Evolutionary conservation across 2,888 invertebrate species (phyloP), one percentile per base, ranked within the genome.

Genomic region (Agrotis segetum): DNA sequence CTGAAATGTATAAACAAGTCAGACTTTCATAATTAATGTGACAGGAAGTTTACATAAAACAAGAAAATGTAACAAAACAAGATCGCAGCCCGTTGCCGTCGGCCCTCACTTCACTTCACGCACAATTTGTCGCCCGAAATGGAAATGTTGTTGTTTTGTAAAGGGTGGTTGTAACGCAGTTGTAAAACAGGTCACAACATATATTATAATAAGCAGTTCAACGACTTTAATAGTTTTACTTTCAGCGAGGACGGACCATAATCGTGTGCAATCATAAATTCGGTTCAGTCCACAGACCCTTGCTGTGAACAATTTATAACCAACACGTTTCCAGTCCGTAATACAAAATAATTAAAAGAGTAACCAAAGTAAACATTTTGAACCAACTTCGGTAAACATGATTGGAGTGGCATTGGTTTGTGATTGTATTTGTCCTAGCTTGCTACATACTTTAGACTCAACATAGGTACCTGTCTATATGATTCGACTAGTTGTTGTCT

Each of bases 201-300:
- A 74, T 77, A 79, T 81, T 73, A 67, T 64, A 67, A 72, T 72
- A 73, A 73, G 29, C 72, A 74, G 82, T 78, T 82, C 77, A 79
- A 77, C 67, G 77, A 77, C 65, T 79, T 79, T 61, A 75, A 67
- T 74, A 62, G 53, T 81, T 84, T 83, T 83, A 84, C 79, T 88
- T 85, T 83, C 82, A 65, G 80, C 67, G 71, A 76, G 17, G 74
- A 73, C 64, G 61, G 67, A 77, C 76, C 72, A 74, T 75, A 67
- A 74, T 60, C 67, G 56, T 68, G 59, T 24, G 49, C 72, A 53
- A 70, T 52, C 29, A 62, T 68, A 59, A 62, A 62, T 46, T 63
- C 55, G 44, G 14, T 55, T 59, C 53, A 58, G 40, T 63, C 56
- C 50, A 47, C 53, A 61, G 40, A 66, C 56, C 50, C 52, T 68